These are phyloP conservation scores for Leptopterna dolabrata DNA, from an alignment of 2,888 invertebrate genomes.

Conservation along the genomic window DNA sequence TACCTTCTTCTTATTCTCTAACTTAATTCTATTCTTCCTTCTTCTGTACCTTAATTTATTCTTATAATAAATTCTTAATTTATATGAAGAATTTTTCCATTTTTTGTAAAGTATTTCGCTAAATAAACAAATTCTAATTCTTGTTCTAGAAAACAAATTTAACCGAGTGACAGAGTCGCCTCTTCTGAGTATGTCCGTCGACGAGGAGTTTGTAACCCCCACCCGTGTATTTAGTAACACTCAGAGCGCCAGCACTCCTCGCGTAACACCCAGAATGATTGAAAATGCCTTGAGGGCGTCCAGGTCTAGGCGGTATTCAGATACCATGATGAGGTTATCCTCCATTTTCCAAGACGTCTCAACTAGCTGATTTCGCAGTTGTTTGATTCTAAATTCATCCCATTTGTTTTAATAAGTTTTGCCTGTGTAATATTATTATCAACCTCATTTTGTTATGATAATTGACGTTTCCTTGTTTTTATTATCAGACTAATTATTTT, in stretches of 20 bases:
- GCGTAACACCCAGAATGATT: neutral
- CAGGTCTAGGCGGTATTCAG: neutral
- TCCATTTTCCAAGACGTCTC: neutral
- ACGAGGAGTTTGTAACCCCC: neutral
- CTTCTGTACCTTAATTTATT: too few relatives aligned
- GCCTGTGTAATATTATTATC: too few relatives aligned
- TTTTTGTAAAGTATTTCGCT: too few relatives aligned
- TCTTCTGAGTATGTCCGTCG: neutral
- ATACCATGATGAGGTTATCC: neutral
- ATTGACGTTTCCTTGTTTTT: too few relatives aligned
- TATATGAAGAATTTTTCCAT: too few relatives aligned
- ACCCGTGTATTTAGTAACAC: neutral
- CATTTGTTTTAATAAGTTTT: too few relatives aligned
- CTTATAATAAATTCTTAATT: too few relatives aligned
- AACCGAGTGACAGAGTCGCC: neutral
- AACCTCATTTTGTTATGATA: too few relatives aligned
- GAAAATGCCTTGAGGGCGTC: neutral
- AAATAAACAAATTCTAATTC: too few relatives aligned
- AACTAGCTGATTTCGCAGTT: neutral
- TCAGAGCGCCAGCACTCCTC: neutral
- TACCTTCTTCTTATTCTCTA: too few relatives aligned
- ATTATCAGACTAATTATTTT: too few relatives aligned
- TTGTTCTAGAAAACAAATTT: neutral
- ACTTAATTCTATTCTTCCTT: too few relatives aligned
- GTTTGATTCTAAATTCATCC: neutral